Conservation (phyloP, 2,113 vertebrate species). For the Chitala chitala region DNA sequence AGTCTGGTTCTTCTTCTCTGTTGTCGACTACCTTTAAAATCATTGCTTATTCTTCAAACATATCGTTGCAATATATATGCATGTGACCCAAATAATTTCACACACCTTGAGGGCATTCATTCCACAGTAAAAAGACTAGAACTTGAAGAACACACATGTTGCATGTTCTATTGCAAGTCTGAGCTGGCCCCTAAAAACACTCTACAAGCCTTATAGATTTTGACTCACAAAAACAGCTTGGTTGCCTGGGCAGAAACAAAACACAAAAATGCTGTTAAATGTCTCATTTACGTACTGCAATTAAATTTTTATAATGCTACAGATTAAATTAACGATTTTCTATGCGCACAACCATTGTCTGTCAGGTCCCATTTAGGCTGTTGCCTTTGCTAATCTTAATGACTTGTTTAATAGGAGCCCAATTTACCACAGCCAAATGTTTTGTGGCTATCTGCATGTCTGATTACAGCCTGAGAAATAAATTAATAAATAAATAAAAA, state of each 20-base stretch:
- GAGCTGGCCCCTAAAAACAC: background rate
- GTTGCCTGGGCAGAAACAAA: background rate
- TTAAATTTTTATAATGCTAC: background rate
- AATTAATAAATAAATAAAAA: background rate
- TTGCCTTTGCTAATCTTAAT: background rate
- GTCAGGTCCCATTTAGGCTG: background rate
- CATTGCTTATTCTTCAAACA: no score
- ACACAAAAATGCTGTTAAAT: background rate
- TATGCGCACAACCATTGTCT: background rate
- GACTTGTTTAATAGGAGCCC: background rate
- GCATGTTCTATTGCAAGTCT: background rate
- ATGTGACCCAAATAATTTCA: no score
- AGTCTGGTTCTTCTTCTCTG: no score
- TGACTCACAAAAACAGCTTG: background rate
- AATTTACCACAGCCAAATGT: background rate
- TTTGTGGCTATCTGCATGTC: background rate
- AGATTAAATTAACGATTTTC: conserved; percentile 15
- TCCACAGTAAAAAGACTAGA: no score
- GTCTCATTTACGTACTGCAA: background rate
- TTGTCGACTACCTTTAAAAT: no score
- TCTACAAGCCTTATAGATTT: no score
- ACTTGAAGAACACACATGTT: no score
- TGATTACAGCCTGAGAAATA: background rate
- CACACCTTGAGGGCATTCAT: no score
- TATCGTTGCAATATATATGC: no score